These are phyloP conservation scores for Mycetomoellerius zeteki DNA, from an alignment of 1,140 invertebrate species.

Conservation along the genomic window DNA sequence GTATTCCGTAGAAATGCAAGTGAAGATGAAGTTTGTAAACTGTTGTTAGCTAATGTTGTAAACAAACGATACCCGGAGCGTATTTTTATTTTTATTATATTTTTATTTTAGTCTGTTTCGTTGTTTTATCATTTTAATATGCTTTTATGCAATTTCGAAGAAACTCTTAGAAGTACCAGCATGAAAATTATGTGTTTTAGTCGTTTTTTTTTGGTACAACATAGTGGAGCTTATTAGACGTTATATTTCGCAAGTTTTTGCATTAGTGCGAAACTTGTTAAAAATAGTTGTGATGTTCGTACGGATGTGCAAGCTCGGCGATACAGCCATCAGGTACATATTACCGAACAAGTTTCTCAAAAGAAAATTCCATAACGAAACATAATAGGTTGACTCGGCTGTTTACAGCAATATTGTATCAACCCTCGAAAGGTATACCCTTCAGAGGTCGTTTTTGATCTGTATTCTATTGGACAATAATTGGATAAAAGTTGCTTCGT, in stretches of 20 bases:
- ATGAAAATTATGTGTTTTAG: not conserved
- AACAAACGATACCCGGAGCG: not conserved
- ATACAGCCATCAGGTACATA: not conserved
- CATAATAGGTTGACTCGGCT: not conserved
- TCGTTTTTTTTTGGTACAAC: not conserved
- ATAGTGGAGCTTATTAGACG: not conserved
- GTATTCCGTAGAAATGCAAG: not conserved
- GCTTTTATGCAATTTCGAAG: not conserved
- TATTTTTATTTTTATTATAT: not conserved
- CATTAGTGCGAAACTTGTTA: not conserved
- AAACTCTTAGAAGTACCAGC: not conserved
- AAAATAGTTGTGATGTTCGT: not conserved
- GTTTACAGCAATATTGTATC: not conserved
- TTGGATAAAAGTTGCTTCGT: no score
- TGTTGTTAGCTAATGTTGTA: not conserved
- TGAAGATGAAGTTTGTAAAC: not conserved
- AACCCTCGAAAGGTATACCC: not conserved
- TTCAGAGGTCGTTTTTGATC: no score
- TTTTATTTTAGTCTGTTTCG: not conserved
- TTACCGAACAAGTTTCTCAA: not conserved
- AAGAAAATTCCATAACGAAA: not conserved
- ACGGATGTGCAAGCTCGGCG: not conserved
- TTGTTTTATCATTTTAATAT: conserved; percentile 8
- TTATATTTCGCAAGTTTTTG: conserved; percentile 17
- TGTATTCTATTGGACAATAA: no score